Base-by-base conservation (phyloP, 2,888 invertebrate genomes). In the Psylliodes chrysocephalus region DNA sequence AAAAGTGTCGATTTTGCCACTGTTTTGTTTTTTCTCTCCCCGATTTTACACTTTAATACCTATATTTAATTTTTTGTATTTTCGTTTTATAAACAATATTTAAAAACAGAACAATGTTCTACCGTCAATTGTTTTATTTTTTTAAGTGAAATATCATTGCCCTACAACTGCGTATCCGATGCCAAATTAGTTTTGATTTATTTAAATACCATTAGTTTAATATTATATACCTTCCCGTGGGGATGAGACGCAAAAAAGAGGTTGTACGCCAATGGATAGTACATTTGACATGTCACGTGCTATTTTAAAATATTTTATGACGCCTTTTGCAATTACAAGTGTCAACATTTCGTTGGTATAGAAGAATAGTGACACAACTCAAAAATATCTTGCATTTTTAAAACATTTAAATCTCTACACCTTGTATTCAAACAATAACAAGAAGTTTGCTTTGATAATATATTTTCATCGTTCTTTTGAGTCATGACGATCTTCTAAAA, bases 41-140 rank as follows among this genome's bases (percentile, higher is more conserved):
- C 28, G 47, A 60, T 65, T 70, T 74, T 74, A 71, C 73, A 73
- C 73, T 70, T 74, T 60, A 66, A 71, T 72, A 75, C 75, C 73
- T 57, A 59, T 59, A 49, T 22, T 64, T 76, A 75, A 74, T n/a
- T 75, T 71, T 71, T 72, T 72, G 76, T 77, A 75, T 73, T 74
- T 73, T 65, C 64, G 66, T 67, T 65, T 73, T 70, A 81, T 82
- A 81, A 81, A 82, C 81, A 81, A 82, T 81, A 81, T 81, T 81
- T 79, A 79, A 81, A 82, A 82, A 82, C 82, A 82, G 80, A 82
- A 82, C 81, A 81, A 82, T 79, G 80, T 79, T 78, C 81, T 81
- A 82, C 78, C 75, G 76, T 79, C 75, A 73, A 72, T 79, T 77
- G 73, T 75, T 77, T 77, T 72, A 71, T 71, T 76, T 75, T 69